phyloP scores from a whole-genome alignment of 37 sponge, comb jelly and placozoan genomes.

The Crambe crambe region DNA sequence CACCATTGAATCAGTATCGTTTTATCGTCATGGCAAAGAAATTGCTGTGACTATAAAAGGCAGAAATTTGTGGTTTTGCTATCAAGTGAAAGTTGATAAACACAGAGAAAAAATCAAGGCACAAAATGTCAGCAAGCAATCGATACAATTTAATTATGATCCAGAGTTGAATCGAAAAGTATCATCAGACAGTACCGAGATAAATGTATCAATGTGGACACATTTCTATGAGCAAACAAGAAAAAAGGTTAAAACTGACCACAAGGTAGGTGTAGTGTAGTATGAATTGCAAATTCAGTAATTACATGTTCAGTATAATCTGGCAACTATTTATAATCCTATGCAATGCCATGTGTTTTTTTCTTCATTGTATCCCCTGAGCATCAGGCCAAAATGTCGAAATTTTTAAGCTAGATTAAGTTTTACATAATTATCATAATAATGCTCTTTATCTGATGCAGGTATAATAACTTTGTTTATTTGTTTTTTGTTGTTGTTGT shows the following conservation, averaged over 20 bases:
- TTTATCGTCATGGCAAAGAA: constrained; percentile 47
- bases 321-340: neutral
- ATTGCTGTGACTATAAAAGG: constrained; percentile 28
- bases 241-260: neutral
- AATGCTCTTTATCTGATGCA: neutral
- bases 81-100: constrained; percentile 5
- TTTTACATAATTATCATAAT: too few species aligned
- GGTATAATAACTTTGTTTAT: too few species aligned
- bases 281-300: neutral
- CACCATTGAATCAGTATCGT: constrained; percentile 11
- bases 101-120: neutral
- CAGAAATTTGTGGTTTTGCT: constrained; percentile 46
- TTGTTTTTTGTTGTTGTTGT: neutral
- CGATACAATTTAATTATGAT: constrained; percentile 34
- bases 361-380: too few species aligned
- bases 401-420: too few species aligned
- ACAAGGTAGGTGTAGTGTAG: too few species aligned
- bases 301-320: neutral
- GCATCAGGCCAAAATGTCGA: too few species aligned
- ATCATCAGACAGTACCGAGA: neutral
- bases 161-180: constrained; percentile 3
- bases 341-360: too few species aligned
- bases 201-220: constrained; percentile 18
- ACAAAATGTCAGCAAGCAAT: constrained; percentile 13
- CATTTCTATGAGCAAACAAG: constrained; percentile 23